A percentile compares a stretch with the other conserved stretches of the same genome.
Evolutionary conservation across 2,797 vertebrate genomes (phyloP).

Genomic region (Sitta carolinensis): DNA sequence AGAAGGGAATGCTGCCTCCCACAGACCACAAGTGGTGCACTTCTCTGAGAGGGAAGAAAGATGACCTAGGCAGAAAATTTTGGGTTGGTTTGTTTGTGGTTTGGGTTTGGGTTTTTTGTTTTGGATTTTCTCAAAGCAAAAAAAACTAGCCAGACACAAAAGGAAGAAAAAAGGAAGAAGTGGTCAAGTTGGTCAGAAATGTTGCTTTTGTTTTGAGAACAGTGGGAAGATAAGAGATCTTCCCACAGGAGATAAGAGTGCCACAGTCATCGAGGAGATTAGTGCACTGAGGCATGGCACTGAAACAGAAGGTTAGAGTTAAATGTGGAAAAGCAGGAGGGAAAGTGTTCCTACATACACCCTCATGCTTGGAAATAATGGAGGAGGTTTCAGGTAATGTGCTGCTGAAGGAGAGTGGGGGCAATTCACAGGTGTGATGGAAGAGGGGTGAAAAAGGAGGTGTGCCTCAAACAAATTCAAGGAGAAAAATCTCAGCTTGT

Average conservation of each 20-base stretch:
- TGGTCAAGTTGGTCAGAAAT: not conserved
- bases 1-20: not conserved
- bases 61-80: not conserved
- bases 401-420: not conserved
- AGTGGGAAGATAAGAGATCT: not conserved
- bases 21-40: not conserved
- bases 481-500: not conserved
- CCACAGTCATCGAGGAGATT: accelerated
- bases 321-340: not conserved
- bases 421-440: not conserved
- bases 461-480: not conserved
- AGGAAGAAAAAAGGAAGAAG: not conserved
- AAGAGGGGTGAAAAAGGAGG: not conserved
- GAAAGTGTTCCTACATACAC: not conserved
- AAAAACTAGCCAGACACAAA: not conserved
- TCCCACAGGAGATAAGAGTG: not conserved
- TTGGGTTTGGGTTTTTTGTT: not conserved
- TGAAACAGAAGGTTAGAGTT: not conserved
- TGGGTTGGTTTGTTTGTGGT: not conserved
- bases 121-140: not conserved
- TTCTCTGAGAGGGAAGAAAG: not conserved
- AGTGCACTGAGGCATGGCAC: not conserved
- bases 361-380: not conserved
- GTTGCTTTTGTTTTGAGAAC: not conserved
- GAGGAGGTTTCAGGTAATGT: not conserved